Conservation (phyloP, 2,797 vertebrate species). For the Natrix natrix region DNA sequence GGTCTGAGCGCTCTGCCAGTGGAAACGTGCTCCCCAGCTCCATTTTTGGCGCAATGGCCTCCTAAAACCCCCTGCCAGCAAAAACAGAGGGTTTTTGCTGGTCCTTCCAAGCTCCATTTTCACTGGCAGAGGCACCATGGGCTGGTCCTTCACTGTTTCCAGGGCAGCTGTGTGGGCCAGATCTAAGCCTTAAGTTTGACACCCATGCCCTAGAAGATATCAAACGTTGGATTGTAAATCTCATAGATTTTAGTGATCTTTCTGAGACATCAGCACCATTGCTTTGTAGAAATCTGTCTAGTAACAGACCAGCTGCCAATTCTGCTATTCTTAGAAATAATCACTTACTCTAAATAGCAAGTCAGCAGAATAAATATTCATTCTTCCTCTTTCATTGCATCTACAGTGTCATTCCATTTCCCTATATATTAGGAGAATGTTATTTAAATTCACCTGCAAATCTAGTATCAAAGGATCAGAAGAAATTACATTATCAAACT, state of each 20-base stretch:
- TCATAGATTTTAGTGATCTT: conserved; percentile 62
- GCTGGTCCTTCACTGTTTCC: no score
- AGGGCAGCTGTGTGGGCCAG: no score
- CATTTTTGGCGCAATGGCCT: no score
- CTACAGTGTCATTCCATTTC: not conserved
- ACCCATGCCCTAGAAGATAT: conserved; percentile 45
- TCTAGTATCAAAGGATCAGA: conserved; percentile 63
- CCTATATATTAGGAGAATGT: conserved; percentile 26
- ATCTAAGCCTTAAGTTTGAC: no score
- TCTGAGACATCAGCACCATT: conserved; percentile 55
- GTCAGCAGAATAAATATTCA: accelerated
- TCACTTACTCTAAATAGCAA: conserved; percentile 42
- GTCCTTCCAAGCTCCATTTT: no score
- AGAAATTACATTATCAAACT: conserved; percentile 64
- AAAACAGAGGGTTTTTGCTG: accelerated
- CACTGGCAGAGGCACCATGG: no score
- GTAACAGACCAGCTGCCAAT: conserved; percentile 46
- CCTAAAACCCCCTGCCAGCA: no score
- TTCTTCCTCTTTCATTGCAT: not conserved
- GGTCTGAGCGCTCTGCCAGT: no score
- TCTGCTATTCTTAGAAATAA: conserved; percentile 39
- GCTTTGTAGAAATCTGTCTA: conserved; percentile 40
- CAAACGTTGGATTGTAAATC: conserved; percentile 38
- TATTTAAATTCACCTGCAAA: conserved; percentile 59
- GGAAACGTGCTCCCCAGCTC: no score